Evolutionary conservation across 2,113 vertebrate species (phyloP).

Genomic region (Turdus rufiventris): DNA sequence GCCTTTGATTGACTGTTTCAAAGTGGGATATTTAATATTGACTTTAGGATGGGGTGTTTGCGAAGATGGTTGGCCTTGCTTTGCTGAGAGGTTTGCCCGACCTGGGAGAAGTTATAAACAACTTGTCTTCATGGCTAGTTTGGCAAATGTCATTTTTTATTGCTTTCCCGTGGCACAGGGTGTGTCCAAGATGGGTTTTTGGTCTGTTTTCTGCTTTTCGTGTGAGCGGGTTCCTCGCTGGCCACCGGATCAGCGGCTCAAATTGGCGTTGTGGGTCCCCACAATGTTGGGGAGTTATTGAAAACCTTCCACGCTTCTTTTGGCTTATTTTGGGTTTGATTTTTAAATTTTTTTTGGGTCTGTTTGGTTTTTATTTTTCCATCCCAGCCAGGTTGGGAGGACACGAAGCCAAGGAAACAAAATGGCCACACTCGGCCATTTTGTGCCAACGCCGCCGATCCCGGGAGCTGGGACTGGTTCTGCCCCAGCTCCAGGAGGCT

Average conservation of each 20-base stretch:
- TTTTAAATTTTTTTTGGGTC: neutral
- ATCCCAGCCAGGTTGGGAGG: neutral
- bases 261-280: accelerated
- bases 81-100: neutral
- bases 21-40: neutral
- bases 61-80: neutral
- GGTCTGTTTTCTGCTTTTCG: neutral
- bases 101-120: neutral
- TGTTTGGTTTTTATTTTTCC: neutral
- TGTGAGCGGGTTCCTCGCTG: neutral
- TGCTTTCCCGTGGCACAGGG: neutral
- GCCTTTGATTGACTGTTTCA: neutral
- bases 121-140: neutral
- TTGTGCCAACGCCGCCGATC: neutral
- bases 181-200: neutral
- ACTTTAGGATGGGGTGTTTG: neutral
- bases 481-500: neutral
- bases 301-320: neutral
- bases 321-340: neutral
- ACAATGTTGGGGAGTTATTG: accelerated
- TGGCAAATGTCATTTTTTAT: neutral
- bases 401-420: neutral
- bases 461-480: neutral
- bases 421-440: conserved; percentile 66
- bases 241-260: accelerated